Evolutionary conservation across 2,797 vertebrate species (phyloP).

Genomic region (Mormyrops boulengeri): DNA sequence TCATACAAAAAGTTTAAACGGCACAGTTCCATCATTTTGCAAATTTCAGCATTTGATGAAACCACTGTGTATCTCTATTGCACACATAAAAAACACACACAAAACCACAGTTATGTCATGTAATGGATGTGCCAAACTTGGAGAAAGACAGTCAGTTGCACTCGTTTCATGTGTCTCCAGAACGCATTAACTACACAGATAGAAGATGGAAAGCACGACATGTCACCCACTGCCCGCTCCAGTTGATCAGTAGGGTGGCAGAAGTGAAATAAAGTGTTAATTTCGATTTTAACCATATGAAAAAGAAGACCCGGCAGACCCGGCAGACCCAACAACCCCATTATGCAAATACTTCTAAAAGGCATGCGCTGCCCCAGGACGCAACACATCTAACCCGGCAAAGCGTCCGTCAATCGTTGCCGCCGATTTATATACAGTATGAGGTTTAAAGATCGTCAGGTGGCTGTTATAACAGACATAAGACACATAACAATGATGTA

Average conservation of each 20-base stretch:
- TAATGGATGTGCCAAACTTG: background rate
- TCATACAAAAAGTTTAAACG: background rate
- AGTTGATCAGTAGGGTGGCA: background rate
- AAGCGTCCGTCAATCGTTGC: background rate
- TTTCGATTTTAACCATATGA: background rate
- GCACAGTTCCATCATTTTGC: background rate
- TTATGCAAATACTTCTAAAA: background rate
- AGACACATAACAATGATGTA: too few relatives aligned
- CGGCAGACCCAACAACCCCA: background rate
- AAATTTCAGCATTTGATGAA: background rate
- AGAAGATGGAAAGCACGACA: background rate
- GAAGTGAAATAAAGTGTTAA: background rate
- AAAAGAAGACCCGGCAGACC: background rate
- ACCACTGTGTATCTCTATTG: background rate
- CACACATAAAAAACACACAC: background rate
- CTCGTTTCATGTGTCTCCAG: background rate
- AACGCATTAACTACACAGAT: background rate
- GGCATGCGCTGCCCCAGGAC: background rate
- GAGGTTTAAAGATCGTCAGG: too few relatives aligned
- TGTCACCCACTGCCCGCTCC: background rate
- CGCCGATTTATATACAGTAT: too few relatives aligned
- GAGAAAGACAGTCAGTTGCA: background rate
- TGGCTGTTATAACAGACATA: too few relatives aligned
- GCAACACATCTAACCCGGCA: background rate
- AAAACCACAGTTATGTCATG: background rate